Evolutionary conservation across 2,888 invertebrate genomes (phyloP).

Genomic region (Lydus trimaculatus): DNA sequence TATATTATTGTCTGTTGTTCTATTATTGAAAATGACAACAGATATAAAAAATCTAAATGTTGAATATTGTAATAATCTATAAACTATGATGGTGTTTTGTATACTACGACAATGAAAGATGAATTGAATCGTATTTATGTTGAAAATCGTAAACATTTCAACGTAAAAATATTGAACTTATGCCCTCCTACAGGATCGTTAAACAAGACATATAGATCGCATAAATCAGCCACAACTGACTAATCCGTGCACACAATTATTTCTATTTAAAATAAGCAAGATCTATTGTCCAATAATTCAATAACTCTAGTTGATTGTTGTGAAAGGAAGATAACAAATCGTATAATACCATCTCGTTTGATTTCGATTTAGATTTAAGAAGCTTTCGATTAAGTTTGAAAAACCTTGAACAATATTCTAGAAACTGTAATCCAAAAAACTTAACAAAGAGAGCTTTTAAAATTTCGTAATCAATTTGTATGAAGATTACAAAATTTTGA

Average conservation of each 20-base stretch:
- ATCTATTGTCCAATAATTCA: slow-evolving; percentile 2
- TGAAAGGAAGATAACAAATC: background rate
- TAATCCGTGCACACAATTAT: background rate
- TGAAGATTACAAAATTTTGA: too few species aligned
- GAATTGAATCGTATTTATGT: background rate
- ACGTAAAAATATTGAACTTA: background rate
- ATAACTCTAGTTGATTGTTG: background rate
- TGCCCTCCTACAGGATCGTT: background rate
- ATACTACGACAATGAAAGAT: background rate
- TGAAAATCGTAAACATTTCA: too few species aligned
- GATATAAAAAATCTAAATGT: background rate
- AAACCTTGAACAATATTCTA: too few species aligned
- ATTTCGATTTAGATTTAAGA: too few species aligned
- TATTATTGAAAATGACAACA: background rate
- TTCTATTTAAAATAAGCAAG: background rate
- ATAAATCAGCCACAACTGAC: background rate
- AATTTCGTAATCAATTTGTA: too few species aligned
- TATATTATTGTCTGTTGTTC: background rate
- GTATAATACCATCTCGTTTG: background rate
- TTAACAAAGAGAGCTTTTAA: too few species aligned
- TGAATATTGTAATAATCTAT: background rate
- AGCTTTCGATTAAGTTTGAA: too few species aligned
- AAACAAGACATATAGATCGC: background rate
- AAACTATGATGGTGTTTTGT: too few species aligned
- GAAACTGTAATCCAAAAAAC: too few species aligned